A percentile compares a stretch with the other conserved stretches of the same genome.
phyloP scores from a whole-genome alignment of 2,888 invertebrate species.

The Volucella inanis region DNA sequence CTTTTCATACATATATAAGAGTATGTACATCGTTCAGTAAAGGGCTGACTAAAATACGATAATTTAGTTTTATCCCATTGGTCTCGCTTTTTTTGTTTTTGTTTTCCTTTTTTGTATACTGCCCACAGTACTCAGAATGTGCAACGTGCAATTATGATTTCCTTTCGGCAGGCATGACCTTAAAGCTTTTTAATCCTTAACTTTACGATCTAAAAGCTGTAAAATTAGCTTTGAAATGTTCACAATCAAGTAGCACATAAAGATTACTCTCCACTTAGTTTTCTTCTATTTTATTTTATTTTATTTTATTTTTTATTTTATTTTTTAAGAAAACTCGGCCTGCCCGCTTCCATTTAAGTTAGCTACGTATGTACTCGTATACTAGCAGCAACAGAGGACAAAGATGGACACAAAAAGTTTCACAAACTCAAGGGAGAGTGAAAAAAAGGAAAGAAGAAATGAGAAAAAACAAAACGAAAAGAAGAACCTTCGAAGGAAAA shows the following conservation, averaged over 20 bases:
- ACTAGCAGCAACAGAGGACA: slow-evolving; percentile 56
- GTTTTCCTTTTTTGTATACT: not conserved
- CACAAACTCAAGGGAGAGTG: slow-evolving; percentile 46
- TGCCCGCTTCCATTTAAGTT: slow-evolving; percentile 9
- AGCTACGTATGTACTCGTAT: not conserved
- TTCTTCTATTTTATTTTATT: slow-evolving; percentile 42
- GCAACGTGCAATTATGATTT: slow-evolving; percentile 64
- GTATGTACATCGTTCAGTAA: slow-evolving; percentile 19
- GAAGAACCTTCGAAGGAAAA: slow-evolving; percentile 41
- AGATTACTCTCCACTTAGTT: slow-evolving; percentile 66
- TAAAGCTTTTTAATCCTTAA: slow-evolving; percentile 72
- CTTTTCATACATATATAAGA: not conserved
- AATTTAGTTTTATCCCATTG: slow-evolving; percentile 65
- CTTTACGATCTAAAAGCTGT: slow-evolving; percentile 74
- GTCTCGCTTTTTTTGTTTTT: slow-evolving; percentile 41
- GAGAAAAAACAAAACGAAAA: slow-evolving; percentile 21
- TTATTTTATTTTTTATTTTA: slow-evolving; percentile 25
- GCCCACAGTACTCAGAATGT: not conserved
- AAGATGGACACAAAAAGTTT: slow-evolving; percentile 70
- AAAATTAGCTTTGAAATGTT: slow-evolving; percentile 73
- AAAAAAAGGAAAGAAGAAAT: slow-evolving; percentile 23
- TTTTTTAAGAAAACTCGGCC: slow-evolving; percentile 18
- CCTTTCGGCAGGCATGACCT: slow-evolving; percentile 58
- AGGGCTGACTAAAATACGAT: slow-evolving; percentile 54
- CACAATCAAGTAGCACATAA: slow-evolving; percentile 69